Conservation (phyloP, 2,888 invertebrate genomes). For the Cistogaster globosa region DNA sequence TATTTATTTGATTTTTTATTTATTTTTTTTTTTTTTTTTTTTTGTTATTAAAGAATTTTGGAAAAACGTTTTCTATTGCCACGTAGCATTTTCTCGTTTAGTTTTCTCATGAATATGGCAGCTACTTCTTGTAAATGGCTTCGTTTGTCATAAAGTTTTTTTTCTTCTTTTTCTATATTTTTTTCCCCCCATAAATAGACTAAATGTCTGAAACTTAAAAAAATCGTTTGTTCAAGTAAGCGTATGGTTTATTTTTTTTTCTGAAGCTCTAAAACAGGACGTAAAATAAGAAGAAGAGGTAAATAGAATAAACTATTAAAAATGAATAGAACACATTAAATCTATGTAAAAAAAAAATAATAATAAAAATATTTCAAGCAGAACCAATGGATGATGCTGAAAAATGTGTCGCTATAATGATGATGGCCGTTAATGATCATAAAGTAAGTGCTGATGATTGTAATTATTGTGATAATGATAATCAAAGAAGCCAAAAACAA, state of each 20-base stretch:
- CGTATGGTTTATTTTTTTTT: conserved; percentile 5
- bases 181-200: conserved; percentile 38
- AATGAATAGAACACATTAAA: conserved; percentile 39
- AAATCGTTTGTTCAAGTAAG: conserved; percentile 7
- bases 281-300: conserved; percentile 18
- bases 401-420: conserved; percentile 65
- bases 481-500: conserved; percentile 9
- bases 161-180: not conserved
- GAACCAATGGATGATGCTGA: conserved; percentile 63
- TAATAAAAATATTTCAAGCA: conserved; percentile 57
- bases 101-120: conserved; percentile 35
- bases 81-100: conserved; percentile 16
- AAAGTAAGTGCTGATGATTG: conserved; percentile 9
- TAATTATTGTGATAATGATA: conserved; percentile 29
- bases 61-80: not conserved
- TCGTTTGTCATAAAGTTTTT: conserved; percentile 30
- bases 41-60: not conserved
- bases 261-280: conserved; percentile 22
- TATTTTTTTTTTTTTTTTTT: conserved; percentile 1
- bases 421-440: conserved; percentile 51
- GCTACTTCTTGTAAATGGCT: conserved; percentile 28
- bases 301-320: conserved; percentile 34
- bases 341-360: conserved; percentile 35
- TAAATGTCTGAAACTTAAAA: conserved; percentile 50
- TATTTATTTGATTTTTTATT: not conserved